Percentiles rank a stretch among this genome's conserved stretches.
Evolutionary conservation across 2,797 vertebrate species (phyloP).

Genomic region (Pangasius sanitwongsei): DNA sequence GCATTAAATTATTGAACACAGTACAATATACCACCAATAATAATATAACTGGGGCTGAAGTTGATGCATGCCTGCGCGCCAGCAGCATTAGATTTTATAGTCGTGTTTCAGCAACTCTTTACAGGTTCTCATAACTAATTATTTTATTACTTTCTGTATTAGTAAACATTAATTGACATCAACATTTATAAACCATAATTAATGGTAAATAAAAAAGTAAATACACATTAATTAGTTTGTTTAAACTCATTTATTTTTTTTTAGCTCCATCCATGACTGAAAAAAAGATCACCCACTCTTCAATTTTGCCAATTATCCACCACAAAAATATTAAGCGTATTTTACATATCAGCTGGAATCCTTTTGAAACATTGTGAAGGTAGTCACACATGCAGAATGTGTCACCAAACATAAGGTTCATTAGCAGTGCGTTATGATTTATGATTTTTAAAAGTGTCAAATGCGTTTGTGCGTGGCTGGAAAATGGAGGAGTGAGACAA

Average conservation of each 20-base stretch:
- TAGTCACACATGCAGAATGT: neutral
- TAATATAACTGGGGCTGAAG: neutral
- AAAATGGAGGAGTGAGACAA: neutral
- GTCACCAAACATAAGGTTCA: conserved; percentile 1
- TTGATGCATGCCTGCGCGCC: neutral
- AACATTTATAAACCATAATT: neutral
- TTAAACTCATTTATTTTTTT: neutral
- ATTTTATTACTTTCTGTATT: neutral
- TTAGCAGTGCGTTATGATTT: neutral
- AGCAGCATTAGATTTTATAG: neutral
- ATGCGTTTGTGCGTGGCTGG: neutral
- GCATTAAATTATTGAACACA: neutral
- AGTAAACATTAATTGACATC: neutral
- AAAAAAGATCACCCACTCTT: neutral
- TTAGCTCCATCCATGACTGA: neutral
- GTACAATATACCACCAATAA: neutral
- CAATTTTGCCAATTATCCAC: neutral
- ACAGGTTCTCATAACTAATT: neutral
- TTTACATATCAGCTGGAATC: neutral
- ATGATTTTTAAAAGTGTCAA: conserved; percentile 2
- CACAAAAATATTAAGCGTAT: too few species aligned
- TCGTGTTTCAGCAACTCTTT: neutral
- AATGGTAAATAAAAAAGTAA: neutral
- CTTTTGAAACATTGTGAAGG: neutral
- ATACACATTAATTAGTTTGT: neutral